Conservation (phyloP, 2,113 vertebrate species). For the Pollimyrus isidori region DNA sequence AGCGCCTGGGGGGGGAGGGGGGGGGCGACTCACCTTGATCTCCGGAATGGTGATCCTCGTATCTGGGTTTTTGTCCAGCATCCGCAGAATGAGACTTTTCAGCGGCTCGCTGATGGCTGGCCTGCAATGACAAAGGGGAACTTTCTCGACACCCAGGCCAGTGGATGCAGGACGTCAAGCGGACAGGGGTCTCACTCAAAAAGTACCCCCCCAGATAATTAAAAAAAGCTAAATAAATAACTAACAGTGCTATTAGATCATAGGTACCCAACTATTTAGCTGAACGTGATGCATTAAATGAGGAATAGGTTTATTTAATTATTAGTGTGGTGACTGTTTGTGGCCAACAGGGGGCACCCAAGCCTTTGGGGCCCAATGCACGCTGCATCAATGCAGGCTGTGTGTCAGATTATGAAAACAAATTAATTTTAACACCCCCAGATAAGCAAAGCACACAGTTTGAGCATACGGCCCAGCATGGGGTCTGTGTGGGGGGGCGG, state of each 20-base stretch:
- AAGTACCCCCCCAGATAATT: not conserved
- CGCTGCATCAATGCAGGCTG: not conserved
- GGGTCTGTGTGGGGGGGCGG: not conserved
- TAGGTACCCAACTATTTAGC: not conserved
- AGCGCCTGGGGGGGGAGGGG: too few relatives aligned
- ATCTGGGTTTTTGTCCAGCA: constrained; percentile 93
- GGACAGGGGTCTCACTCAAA: not conserved
- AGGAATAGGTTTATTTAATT: not conserved
- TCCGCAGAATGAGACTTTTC: constrained; percentile 74
- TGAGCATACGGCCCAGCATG: not conserved
- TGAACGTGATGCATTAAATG: not conserved
- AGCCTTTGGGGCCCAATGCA: not conserved
- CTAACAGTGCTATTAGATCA: not conserved
- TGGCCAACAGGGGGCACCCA: not conserved
- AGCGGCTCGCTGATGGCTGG: constrained; percentile 71
- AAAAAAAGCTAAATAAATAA: not conserved
- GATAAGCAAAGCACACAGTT: not conserved
- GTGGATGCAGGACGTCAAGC: not conserved
- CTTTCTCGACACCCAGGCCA: not conserved
- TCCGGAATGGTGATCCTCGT: constrained; percentile 80
- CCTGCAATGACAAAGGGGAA: constrained; percentile 48
- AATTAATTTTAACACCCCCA: not conserved
- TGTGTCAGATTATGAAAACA: not conserved
- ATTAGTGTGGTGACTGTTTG: not conserved
- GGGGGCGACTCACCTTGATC: constrained; percentile 72